A percentile compares a stretch with the other conserved stretches of the same genome.
These are phyloP conservation scores for Tenualosa thibaudeaui DNA, from an alignment of 2,797 vertebrate genomes.

Conservation along the genomic window DNA sequence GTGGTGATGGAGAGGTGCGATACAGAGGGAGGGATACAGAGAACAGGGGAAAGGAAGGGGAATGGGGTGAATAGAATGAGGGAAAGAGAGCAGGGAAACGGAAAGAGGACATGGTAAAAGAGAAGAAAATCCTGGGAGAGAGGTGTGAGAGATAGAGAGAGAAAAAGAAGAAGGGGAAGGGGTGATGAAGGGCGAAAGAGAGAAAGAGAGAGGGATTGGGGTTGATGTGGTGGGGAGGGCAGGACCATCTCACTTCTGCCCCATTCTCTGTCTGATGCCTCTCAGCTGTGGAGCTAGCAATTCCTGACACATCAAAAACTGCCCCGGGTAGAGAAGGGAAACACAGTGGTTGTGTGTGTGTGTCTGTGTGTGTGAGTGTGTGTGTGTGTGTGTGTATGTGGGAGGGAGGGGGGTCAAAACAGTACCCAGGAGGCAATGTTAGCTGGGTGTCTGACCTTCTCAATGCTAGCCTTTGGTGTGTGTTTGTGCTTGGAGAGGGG, in stretches of 20 bases:
- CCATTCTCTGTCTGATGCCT: conserved; percentile 47
- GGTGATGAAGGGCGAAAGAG: conserved; percentile 21
- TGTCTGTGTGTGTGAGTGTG: too few relatives aligned
- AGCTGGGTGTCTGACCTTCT: conserved; percentile 23
- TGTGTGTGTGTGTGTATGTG: neutral
- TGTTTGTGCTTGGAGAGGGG: neutral
- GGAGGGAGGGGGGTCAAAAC: conserved; percentile 6
- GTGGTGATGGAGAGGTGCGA: conserved; percentile 14
- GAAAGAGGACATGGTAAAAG: conserved; percentile 24
- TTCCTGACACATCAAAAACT: conserved; percentile 70
- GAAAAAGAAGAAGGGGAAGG: neutral
- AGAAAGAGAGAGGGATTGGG: neutral
- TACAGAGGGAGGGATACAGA: neutral
- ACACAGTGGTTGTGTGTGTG: too few relatives aligned
- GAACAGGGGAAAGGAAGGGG: neutral
- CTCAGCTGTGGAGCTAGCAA: conserved; percentile 58
- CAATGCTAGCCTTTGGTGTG: conserved; percentile 13
- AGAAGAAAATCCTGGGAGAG: neutral
- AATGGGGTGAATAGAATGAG: neutral
- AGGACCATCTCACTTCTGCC: conserved; percentile 45
- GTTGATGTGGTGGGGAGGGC: neutral
- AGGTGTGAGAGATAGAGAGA: neutral
- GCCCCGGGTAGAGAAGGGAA: conserved; percentile 53
- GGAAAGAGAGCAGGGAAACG: neutral
- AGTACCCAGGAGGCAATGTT: conserved; percentile 9